phyloP scores from a whole-genome alignment of 2,888 invertebrate genomes.

The Noctua comes region DNA sequence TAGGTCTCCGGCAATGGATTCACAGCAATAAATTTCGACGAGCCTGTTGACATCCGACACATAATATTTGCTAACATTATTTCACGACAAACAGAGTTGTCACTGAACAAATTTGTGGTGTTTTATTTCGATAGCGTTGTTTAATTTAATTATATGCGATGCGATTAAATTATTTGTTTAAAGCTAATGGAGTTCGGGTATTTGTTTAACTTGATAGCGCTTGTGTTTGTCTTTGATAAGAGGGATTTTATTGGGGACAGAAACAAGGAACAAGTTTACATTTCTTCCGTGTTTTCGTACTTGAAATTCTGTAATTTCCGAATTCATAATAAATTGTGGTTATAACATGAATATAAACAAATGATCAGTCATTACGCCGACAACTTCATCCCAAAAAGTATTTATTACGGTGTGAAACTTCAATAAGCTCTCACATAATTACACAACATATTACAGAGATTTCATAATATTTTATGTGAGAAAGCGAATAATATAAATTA shows the following conservation, averaged over 20 bases:
- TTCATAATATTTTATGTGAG: slow-evolving; percentile 50
- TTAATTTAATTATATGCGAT: slow-evolving; percentile 80
- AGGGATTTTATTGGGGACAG: slow-evolving; percentile 75
- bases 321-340: slow-evolving; percentile 29
- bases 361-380: slow-evolving; percentile 45
- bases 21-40: slow-evolving; percentile 83
- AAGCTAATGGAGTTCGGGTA: slow-evolving; percentile 74
- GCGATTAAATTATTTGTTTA: slow-evolving; percentile 83
- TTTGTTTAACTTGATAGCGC: slow-evolving; percentile 74
- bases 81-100: slow-evolving; percentile 82
- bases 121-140: slow-evolving; percentile 83
- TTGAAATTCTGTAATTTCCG: slow-evolving; percentile 29
- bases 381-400: slow-evolving; percentile 48
- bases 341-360: slow-evolving; percentile 36
- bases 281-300: slow-evolving; percentile 62
- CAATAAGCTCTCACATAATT: slow-evolving; percentile 53
- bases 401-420: slow-evolving; percentile 50
- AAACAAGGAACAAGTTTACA: slow-evolving; percentile 73
- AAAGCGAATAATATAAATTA: slow-evolving; percentile 56
- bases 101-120: slow-evolving; percentile 85
- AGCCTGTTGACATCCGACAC: slow-evolving; percentile 78
- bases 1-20: slow-evolving; percentile 71
- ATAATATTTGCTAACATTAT: slow-evolving; percentile 85
- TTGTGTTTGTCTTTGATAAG: slow-evolving; percentile 76
- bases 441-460: slow-evolving; percentile 46